These are phyloP conservation scores for Trichonephila inaurata DNA, from an alignment of 1,140 invertebrate species.

Conservation along the genomic window DNA sequence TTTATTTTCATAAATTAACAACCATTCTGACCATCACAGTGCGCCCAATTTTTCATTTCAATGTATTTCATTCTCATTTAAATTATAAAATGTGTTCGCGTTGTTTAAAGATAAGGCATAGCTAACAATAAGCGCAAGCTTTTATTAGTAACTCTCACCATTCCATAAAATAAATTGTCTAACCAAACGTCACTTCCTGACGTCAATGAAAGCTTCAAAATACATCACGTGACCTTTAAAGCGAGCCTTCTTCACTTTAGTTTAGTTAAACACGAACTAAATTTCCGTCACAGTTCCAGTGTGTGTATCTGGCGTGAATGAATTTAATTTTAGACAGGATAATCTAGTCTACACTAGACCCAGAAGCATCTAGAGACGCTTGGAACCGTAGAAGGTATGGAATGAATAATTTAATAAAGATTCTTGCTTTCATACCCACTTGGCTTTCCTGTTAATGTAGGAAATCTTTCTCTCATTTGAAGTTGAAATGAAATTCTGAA, in stretches of 20 bases:
- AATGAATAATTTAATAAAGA: slow-evolving; percentile 39
- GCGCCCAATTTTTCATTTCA: too few species aligned
- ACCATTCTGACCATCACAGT: too few species aligned
- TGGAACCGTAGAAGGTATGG: neutral
- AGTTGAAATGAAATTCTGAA: neutral
- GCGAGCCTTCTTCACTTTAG: slow-evolving; percentile 19
- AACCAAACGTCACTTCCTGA: neutral
- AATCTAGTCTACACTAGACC: neutral
- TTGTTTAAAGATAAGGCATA: too few species aligned
- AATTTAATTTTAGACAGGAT: slow-evolving; percentile 15
- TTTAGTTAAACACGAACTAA: slow-evolving; percentile 3
- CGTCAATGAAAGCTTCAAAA: neutral
- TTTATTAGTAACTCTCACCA: neutral
- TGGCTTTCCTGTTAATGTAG: neutral
- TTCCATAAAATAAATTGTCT: neutral
- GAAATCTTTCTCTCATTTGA: neutral
- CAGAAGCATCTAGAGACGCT: neutral
- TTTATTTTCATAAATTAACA: too few species aligned
- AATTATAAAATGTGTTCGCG: too few species aligned
- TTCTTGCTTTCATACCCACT: slow-evolving; percentile 6
- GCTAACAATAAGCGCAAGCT: neutral
- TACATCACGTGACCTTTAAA: neutral
- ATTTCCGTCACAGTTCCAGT: neutral
- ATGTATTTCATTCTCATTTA: too few species aligned
- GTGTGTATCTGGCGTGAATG: neutral